Percentiles rank a stretch among this genome's conserved stretches.
phyloP scores from a whole-genome alignment of 2,113 vertebrate genomes.

The Scatophagus argus region DNA sequence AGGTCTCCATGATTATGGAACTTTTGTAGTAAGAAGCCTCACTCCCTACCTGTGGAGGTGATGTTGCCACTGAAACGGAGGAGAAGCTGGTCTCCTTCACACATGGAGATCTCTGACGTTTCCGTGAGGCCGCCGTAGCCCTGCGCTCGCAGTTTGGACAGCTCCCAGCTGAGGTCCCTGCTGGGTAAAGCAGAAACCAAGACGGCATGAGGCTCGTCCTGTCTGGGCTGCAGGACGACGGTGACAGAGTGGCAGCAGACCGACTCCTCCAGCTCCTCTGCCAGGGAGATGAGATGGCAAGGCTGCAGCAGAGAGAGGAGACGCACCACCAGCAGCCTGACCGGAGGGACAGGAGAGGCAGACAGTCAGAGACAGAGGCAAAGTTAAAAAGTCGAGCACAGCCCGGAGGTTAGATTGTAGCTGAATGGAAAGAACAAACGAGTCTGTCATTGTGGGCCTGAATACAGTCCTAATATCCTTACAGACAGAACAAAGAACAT shows the following conservation, averaged over 20 bases:
- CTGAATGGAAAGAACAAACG: constrained; percentile 12
- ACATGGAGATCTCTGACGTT: constrained; percentile 82
- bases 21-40: not conserved
- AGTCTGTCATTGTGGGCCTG: constrained; percentile 23
- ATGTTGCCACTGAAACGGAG: constrained; percentile 90
- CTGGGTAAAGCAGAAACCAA: constrained; percentile 81
- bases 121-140: constrained; percentile 83
- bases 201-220: constrained; percentile 77
- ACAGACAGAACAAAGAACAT: constrained; percentile 31
- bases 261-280: constrained; percentile 85
- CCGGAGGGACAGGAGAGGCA: not conserved
- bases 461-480: constrained; percentile 47
- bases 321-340: constrained; percentile 86
- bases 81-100: constrained; percentile 89
- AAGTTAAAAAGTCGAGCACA: constrained; percentile 2
- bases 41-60: constrained; percentile 83
- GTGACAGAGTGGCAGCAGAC: constrained; percentile 77
- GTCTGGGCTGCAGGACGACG: constrained; percentile 78
- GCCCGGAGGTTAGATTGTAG: constrained; percentile 32
- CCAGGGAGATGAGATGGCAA: constrained; percentile 77
- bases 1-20: not conserved
- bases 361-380: not conserved
- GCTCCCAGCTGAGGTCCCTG: constrained; percentile 83
- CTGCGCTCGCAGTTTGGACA: constrained; percentile 78
- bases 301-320: constrained; percentile 82